These are phyloP conservation scores for Gallinago stenura DNA, from an alignment of 2,797 vertebrate species.

Conservation along the genomic window DNA sequence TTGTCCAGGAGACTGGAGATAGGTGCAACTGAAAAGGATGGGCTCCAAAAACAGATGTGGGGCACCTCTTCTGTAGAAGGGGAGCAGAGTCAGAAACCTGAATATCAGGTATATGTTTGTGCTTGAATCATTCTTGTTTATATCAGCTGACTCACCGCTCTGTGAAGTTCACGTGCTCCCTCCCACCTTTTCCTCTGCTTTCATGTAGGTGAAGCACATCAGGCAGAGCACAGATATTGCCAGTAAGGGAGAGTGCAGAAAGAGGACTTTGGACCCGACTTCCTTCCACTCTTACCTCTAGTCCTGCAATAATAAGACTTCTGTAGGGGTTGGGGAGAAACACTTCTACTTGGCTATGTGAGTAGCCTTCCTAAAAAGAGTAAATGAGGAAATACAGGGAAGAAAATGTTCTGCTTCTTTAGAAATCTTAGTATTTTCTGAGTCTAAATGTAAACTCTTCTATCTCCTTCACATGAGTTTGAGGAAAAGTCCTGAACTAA, in stretches of 20 bases:
- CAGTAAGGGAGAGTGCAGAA: slow-evolving; percentile 27
- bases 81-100: slow-evolving; percentile 19
- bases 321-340: background rate
- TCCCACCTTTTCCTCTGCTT: slow-evolving; percentile 3
- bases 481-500: background rate
- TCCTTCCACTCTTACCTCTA: slow-evolving; percentile 16
- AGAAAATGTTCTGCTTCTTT: background rate
- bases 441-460: background rate
- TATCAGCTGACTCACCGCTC: slow-evolving; percentile 22
- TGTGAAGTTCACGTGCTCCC: background rate
- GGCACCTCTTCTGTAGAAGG: background rate
- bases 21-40: background rate
- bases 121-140: slow-evolving; percentile 43
- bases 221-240: background rate
- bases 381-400: background rate
- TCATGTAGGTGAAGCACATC: background rate
- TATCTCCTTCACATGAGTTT: background rate
- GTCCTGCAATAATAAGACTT: background rate
- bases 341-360: background rate
- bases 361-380: background rate
- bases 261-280: slow-evolving; percentile 15
- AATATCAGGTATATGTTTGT: slow-evolving; percentile 19
- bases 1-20: background rate
- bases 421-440: background rate
- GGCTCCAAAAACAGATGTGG: background rate